Evolutionary conservation across 2,797 vertebrate species (phyloP).

Genomic region (Karalla daura): DNA sequence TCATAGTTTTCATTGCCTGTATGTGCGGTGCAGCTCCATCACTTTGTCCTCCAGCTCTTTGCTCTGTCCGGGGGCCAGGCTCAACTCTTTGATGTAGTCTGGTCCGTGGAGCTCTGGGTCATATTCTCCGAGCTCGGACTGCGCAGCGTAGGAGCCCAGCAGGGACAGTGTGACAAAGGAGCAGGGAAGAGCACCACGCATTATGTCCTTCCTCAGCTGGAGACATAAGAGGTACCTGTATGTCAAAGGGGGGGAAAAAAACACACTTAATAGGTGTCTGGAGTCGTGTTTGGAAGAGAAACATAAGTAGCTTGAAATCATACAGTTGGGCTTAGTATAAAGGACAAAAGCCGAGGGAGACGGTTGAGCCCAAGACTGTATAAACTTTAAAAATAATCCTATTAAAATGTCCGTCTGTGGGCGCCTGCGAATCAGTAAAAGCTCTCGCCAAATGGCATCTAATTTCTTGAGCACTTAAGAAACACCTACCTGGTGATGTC

Average conservation of each 20-base stretch:
- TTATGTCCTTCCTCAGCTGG: constrained; percentile 94
- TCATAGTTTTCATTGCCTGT: constrained; percentile 82
- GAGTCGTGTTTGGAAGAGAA: no score
- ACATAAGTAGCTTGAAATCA: not conserved
- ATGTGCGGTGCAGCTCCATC: constrained; percentile 93
- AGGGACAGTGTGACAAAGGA: constrained; percentile 94
- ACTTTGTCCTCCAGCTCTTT: constrained; percentile 96
- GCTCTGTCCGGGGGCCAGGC: constrained; percentile 91
- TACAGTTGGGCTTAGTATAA: not conserved
- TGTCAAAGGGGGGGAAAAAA: not conserved
- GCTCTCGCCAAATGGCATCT: not conserved
- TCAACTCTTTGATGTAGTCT: constrained; percentile 90
- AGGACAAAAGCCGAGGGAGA: not conserved
- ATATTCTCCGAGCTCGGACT: constrained; percentile 96
- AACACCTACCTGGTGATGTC: constrained; percentile 95
- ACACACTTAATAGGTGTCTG: no score
- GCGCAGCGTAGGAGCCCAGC: constrained; percentile 93
- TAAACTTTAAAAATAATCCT: not conserved
- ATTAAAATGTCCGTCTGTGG: not conserved
- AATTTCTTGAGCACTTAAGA: not conserved
- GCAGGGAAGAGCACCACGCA: constrained; percentile 90
- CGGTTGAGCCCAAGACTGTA: not conserved
- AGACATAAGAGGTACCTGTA: constrained; percentile 94
- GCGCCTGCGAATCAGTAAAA: not conserved
- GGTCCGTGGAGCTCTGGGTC: constrained; percentile 90